A percentile compares a stretch with the other conserved stretches of the same genome.
Evolutionary conservation across 1,140 invertebrate species (phyloP).

Genomic region (Hylyphantes graminicola): DNA sequence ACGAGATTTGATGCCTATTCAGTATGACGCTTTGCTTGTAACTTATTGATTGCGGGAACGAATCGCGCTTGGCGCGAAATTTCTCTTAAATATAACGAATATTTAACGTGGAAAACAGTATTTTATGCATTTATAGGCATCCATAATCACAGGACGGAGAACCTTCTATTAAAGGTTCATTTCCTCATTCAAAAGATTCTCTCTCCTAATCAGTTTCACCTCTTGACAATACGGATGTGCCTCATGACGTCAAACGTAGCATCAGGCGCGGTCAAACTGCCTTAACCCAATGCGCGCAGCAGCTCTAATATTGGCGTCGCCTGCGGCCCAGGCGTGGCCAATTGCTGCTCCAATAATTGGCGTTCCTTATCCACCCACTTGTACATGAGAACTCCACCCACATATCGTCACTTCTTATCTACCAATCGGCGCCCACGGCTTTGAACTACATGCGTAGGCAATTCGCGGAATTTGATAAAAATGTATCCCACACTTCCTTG

Average conservation of each 20-base stretch:
- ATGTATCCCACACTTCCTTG: too few species aligned
- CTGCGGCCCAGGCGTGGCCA: slow-evolving; percentile 39
- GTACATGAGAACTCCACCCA: slow-evolving; percentile 41
- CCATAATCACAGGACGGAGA: too few species aligned
- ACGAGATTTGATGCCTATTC: too few species aligned
- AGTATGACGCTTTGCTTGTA: too few species aligned
- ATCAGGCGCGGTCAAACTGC: slow-evolving; percentile 25
- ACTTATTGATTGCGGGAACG: too few species aligned
- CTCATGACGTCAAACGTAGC: slow-evolving; percentile 13
- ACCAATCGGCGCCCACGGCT: slow-evolving; percentile 48
- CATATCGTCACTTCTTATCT: slow-evolving; percentile 49
- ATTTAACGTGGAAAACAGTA: too few species aligned
- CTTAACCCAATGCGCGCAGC: slow-evolving; percentile 39
- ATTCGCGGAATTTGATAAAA: too few species aligned
- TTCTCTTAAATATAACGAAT: too few species aligned
- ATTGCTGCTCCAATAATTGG: slow-evolving; percentile 52
- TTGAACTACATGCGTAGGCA: slow-evolving; percentile 48
- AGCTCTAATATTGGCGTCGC: slow-evolving; percentile 25
- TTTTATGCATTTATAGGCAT: too few species aligned
- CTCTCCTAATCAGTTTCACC: not conserved
- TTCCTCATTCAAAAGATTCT: too few species aligned
- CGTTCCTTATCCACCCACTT: slow-evolving; percentile 51
- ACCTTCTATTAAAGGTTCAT: too few species aligned
- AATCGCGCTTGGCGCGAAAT: too few species aligned
- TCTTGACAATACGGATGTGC: not conserved